Percentiles rank a stretch among this genome's conserved stretches.
phyloP scores from a whole-genome alignment of 1,140 invertebrate species.

The Octopus bimaculoides region DNA sequence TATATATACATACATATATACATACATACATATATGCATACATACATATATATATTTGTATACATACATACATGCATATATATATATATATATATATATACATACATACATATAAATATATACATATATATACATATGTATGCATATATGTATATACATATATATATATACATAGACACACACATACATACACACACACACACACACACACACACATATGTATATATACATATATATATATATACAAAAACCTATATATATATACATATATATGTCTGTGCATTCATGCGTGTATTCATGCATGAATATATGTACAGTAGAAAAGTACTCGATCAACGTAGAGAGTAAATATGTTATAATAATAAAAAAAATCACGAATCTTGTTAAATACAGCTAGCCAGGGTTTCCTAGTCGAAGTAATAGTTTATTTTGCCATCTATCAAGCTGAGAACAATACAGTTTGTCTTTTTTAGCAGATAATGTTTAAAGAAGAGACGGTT shows the following conservation, averaged over 20 bases:
- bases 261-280: not conserved
- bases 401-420: too few relatives aligned
- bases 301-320: not conserved
- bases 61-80: not conserved
- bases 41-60: not conserved
- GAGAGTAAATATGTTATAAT: too few relatives aligned
- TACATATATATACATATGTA: not conserved
- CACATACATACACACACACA: not conserved
- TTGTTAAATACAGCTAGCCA: too few relatives aligned
- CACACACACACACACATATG: not conserved
- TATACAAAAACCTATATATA: not conserved
- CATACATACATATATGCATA: not conserved
- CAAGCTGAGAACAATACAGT: too few relatives aligned
- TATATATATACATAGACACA: not conserved
- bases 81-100: slow-evolving; percentile 4
- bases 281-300: not conserved
- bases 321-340: too few relatives aligned
- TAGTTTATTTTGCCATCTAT: too few relatives aligned
- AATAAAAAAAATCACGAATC: too few relatives aligned
- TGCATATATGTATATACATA: not conserved
- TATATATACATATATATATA: not conserved
- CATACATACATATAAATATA: not conserved
- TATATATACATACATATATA: not conserved
- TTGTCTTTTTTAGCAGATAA: too few relatives aligned
- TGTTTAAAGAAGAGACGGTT: too few relatives aligned